Base-by-base conservation (phyloP, 1,140 invertebrate genomes). In the Ostrea edulis region DNA sequence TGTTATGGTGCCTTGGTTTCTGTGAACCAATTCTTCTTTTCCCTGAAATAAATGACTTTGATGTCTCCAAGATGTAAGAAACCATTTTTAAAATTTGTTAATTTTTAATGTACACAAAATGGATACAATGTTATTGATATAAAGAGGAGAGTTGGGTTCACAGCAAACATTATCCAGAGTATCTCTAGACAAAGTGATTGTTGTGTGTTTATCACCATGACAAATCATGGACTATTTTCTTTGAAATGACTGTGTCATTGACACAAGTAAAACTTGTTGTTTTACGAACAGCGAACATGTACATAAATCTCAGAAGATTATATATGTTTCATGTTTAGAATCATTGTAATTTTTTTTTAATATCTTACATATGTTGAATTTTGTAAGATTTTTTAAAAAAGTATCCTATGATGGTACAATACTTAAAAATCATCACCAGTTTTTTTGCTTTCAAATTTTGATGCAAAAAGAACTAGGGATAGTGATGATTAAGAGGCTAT, bases 171-270 rank as follows among this genome's bases (percentile, higher is more conserved):
- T 35, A 14, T 29, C 14, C 25, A 77, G 68, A 77, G 68, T 77
- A 68, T 68, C 65, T 68, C 20, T 68, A 68, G n/a, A 68, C 65
- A 68, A 68, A 68, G 22, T 62, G 68, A 77, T 77, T 77, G 25
- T 25, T 25, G 25, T 77, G 68, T 77, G 68, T 77, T 25, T 77
- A 11, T 22, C 8, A 77, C 68, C 68, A 77, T 77, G 68, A 77
- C 68, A 25, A 77, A 35, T 77, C 25, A 35, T 62, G 68, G 14
- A 77, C 25, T 62, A 62, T 5, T 14, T 77, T 77, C 68, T 35
- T 25, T 35, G 68, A 77, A n/a, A 35, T 77, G 55, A 62, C n/a
- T 20, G 17, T 20, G 17, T 62, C 35, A 44, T 44, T 5, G 35
- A 44, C 35, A 44, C 35, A 62, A 17, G 58, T 62, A 62, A 62